These are phyloP conservation scores for Cataglyphis cursor DNA, from an alignment of 2,888 invertebrate genomes.

Conservation along the genomic window DNA sequence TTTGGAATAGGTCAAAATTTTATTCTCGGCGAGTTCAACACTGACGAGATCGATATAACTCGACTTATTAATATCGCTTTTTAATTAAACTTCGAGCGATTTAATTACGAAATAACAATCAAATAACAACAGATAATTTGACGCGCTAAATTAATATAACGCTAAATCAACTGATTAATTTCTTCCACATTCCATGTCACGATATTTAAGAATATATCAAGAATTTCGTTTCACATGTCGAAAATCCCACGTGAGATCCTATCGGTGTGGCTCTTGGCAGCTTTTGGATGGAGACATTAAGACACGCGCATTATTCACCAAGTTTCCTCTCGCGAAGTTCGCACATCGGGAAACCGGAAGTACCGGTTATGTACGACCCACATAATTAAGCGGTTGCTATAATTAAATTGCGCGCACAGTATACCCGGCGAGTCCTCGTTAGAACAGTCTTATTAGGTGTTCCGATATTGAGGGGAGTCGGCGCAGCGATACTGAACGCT, in stretches of 20 bases:
- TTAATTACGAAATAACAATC: background rate
- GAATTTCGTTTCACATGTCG: constrained; percentile 1
- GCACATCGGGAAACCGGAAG: constrained; percentile 41
- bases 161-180: background rate
- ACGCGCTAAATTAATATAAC: background rate
- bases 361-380: constrained; percentile 48
- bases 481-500: constrained; percentile 59
- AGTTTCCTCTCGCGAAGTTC: constrained; percentile 37
- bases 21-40: background rate
- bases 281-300: constrained; percentile 12
- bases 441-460: constrained; percentile 63
- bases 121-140: background rate
- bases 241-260: background rate
- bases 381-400: constrained; percentile 59
- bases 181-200: no score
- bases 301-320: constrained; percentile 33
- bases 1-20: background rate
- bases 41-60: constrained; percentile 26
- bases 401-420: constrained; percentile 61
- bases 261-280: background rate
- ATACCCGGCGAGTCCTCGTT: constrained; percentile 55
- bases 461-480: constrained; percentile 56
- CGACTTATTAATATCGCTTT: constrained; percentile 4
- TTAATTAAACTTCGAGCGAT: background rate
- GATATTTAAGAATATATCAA: background rate